A percentile compares a stretch with the other conserved stretches of the same genome.
Conservation (phyloP, 2,888 invertebrate genomes). For the Hydropsyche betteni region DNA sequence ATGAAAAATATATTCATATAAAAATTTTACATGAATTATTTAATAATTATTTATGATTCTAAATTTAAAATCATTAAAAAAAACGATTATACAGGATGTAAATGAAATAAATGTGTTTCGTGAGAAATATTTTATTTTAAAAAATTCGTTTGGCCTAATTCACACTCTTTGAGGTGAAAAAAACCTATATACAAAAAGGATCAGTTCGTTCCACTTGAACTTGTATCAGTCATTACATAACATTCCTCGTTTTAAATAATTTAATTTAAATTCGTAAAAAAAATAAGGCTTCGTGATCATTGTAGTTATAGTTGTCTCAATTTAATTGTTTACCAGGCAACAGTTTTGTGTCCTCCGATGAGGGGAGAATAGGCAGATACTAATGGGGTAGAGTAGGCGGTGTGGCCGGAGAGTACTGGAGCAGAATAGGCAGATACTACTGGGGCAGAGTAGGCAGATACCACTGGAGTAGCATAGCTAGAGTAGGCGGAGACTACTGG, state of each 20-base stretch:
- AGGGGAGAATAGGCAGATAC: slow-evolving; percentile 53
- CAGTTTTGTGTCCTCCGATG: slow-evolving; percentile 35
- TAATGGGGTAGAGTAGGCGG: slow-evolving; percentile 50
- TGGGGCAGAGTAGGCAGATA: slow-evolving; percentile 52
- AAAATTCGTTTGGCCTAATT: slow-evolving; percentile 47
- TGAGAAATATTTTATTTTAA: slow-evolving; percentile 40
- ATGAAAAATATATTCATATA: too few species aligned
- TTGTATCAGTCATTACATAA: slow-evolving; percentile 45
- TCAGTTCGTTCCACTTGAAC: slow-evolving; percentile 51
- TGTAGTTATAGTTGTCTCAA: neutral
- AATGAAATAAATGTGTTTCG: slow-evolving; percentile 20
- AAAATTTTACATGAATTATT: too few species aligned
- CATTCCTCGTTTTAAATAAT: neutral
- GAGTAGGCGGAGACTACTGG: slow-evolving; percentile 53
- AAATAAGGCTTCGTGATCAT: slow-evolving; percentile 26
- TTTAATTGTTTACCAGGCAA: slow-evolving; percentile 26
- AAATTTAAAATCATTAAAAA: too few species aligned
- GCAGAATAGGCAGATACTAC: slow-evolving; percentile 46
- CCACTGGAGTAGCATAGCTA: slow-evolving; percentile 50
- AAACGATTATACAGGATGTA: neutral
- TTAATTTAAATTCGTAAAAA: neutral
- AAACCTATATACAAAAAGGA: slow-evolving; percentile 45
- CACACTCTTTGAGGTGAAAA: slow-evolving; percentile 43
- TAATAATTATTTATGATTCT: too few species aligned
- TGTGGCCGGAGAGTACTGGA: slow-evolving; percentile 53